These are phyloP conservation scores for Cerastoderma edule DNA, from an alignment of 2,888 invertebrate genomes.

Conservation along the genomic window DNA sequence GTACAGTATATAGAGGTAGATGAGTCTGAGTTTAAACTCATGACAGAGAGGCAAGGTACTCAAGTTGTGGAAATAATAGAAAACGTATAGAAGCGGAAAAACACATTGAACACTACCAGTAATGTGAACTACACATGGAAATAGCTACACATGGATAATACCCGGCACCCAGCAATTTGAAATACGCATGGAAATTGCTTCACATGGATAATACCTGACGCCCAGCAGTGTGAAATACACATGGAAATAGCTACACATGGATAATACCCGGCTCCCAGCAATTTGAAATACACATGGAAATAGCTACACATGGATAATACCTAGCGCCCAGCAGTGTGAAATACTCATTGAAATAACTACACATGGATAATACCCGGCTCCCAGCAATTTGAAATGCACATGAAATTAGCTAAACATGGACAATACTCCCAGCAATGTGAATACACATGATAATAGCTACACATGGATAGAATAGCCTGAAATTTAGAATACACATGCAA, in stretches of 20 bases:
- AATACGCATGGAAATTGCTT: not conserved
- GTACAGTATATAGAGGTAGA: slow-evolving; percentile 19
- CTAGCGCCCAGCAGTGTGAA: not conserved
- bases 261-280: not conserved
- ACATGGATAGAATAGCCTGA: not conserved
- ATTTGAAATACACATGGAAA: not conserved
- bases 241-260: not conserved
- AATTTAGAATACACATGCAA: not conserved
- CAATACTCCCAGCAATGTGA: not conserved
- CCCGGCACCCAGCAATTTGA: not conserved
- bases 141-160: not conserved
- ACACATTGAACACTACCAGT: not conserved
- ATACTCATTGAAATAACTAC: not conserved
- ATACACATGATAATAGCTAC: not conserved
- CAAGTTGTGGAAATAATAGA: slow-evolving; percentile 4
- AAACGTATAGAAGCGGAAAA: not conserved
- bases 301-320: not conserved
- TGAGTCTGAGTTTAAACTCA: slow-evolving; percentile 12
- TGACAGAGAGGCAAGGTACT: not conserved
- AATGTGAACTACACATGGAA: not conserved
- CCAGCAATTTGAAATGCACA: not conserved
- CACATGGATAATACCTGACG: not conserved
- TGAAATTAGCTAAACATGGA: not conserved
- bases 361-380: not conserved
- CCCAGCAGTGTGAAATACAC: not conserved